Base-by-base conservation (phyloP, 2,797 vertebrate genomes). In the Sebastes elongatus region DNA sequence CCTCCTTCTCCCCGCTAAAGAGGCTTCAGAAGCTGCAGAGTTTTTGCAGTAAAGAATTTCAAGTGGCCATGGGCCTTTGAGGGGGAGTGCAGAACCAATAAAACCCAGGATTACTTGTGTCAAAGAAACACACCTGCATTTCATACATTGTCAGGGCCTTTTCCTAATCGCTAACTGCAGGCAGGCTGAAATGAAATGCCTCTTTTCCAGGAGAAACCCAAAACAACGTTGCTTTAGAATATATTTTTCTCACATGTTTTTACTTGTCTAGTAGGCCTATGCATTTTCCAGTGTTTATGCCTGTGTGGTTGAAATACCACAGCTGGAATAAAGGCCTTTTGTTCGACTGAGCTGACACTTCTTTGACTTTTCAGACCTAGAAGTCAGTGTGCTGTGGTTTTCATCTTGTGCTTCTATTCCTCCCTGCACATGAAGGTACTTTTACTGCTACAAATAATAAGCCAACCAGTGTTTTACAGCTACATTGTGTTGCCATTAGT, bases 61-160 rank as follows among this genome's bases (percentile, higher is more conserved):
- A 94, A 95, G 93, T 94, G 91, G 91, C 85, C 80, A 71, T 49
- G 83, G 88, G 76, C 78, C 91, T 90, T 93, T 93, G 86, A 91
- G 76, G 81, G 87, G 78, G 88, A 86, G 88, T 28, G 87, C 85
- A 76, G 81, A 82, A 83, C 86, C 89, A 93, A 91, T 93, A 94
- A 93, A 92, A 91, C 81, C 80, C 27, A 7, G 92, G 93, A 94
- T 95, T 93, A 94, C 84, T 89, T 81, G 86, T 91, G 92, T 91
- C 86, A 91, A 90, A 92, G 92, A 82, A 92, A 90, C 92, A 92
- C 93, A 94, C 94, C 94, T 94, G 92, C 87, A 89, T 88, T 92
- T 90, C 83, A 89, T 81, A 88, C 88, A 84, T 76, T 84, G 82
- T 88, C 84, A 23, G 66, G 23, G 52, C 66, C 70, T 63, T 83